These are phyloP conservation scores for Silurus aristotelis DNA, from an alignment of 2,797 vertebrate genomes.

Conservation along the genomic window DNA sequence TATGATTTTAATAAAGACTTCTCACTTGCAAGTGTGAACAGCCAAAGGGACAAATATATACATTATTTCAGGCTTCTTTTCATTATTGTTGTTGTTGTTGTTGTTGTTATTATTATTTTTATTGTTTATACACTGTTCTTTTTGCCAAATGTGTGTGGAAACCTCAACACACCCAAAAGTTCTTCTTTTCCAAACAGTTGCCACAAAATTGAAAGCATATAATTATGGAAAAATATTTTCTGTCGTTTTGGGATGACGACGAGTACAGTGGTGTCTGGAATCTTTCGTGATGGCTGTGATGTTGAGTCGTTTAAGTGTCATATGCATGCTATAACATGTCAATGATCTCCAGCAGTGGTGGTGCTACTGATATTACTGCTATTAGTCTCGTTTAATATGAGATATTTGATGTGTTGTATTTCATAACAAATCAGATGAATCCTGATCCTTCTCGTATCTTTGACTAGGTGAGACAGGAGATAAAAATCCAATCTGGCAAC, in stretches of 20 bases:
- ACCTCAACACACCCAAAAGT: background rate
- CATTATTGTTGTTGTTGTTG: too few relatives aligned
- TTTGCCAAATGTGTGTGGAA: background rate
- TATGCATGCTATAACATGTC: background rate
- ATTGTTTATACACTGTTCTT: too few relatives aligned
- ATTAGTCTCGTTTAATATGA: background rate
- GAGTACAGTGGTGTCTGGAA: background rate
- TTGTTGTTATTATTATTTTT: too few relatives aligned
- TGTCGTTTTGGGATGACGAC: background rate
- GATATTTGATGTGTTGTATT: background rate
- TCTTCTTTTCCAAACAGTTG: too few relatives aligned
- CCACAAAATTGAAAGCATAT: background rate
- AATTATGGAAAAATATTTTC: background rate
- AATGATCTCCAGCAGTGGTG: background rate
- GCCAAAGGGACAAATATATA: too few relatives aligned
- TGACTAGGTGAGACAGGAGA: background rate
- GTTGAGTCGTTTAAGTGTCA: background rate
- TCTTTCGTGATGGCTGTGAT: background rate
- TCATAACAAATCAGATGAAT: background rate
- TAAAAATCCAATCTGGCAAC: constrained; percentile 22
- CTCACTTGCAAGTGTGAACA: too few relatives aligned
- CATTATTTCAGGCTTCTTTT: too few relatives aligned
- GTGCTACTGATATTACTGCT: background rate
- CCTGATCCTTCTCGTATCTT: background rate
- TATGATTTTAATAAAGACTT: too few relatives aligned